Percentiles rank a stretch among this genome's conserved stretches.
Evolutionary conservation across 2,113 vertebrate species (phyloP).

Genomic region (Pipra filicauda): DNA sequence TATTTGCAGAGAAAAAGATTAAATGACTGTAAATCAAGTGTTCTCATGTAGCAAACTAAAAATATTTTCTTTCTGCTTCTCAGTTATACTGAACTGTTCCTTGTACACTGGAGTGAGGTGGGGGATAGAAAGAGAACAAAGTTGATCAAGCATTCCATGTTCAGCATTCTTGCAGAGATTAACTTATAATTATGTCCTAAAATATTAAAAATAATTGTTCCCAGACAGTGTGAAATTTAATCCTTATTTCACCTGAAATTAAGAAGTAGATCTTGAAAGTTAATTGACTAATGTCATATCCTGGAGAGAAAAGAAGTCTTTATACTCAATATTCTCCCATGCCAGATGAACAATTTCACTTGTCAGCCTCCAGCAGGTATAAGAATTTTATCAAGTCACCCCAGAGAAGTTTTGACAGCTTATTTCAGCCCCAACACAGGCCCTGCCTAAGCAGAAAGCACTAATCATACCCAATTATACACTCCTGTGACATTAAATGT

Average conservation of each 20-base stretch:
- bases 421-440: not conserved
- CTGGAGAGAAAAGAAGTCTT: not conserved
- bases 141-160: fast-evolving
- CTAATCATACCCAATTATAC: not conserved
- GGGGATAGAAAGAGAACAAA: not conserved
- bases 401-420: not conserved
- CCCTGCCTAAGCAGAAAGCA: not conserved
- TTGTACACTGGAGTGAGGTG: not conserved
- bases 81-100: not conserved
- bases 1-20: not conserved
- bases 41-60: not conserved
- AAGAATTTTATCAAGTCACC: not conserved
- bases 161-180: not conserved
- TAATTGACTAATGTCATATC: not conserved
- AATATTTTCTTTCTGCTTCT: not conserved
- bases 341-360: not conserved
- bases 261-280: not conserved
- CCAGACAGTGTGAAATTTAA: not conserved
- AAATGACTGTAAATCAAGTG: not conserved
- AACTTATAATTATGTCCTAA: not conserved
- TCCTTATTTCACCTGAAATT: not conserved
- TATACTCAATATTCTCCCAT: not conserved
- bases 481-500: not conserved
- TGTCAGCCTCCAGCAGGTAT: not conserved
- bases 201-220: not conserved